These are phyloP conservation scores for Porites australiensis DNA, from an alignment of 64 coral and sea anemone species.

Conservation along the genomic window DNA sequence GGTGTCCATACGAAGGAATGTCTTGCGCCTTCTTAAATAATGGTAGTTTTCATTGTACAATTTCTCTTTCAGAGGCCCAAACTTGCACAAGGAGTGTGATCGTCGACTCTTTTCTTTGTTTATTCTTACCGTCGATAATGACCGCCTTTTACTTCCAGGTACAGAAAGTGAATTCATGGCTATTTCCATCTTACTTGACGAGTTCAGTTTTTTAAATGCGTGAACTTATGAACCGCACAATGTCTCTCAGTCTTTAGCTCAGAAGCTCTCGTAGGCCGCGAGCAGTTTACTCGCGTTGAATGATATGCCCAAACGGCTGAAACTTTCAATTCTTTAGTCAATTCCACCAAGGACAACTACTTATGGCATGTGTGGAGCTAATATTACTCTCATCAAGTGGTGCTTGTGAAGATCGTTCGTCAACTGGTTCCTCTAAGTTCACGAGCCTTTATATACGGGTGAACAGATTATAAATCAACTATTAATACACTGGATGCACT, in stretches of 20 bases:
- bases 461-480: constrained; percentile 23
- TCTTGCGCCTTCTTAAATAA: neutral
- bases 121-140: neutral
- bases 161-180: neutral
- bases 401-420: neutral
- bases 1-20: neutral
- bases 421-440: neutral
- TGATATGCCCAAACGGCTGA: too few relatives aligned
- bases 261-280: too few relatives aligned
- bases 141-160: neutral
- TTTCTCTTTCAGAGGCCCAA: constrained; percentile 16
- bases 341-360: neutral
- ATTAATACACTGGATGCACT: neutral
- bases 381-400: neutral
- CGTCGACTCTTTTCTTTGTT: constrained; percentile 28
- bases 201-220: neutral
- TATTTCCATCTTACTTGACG: neutral
- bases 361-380: neutral
- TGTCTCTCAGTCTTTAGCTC: neutral
- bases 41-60: constrained; percentile 20
- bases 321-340: too few relatives aligned
- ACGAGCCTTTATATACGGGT: neutral
- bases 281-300: too few relatives aligned
- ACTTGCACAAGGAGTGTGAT: neutral
- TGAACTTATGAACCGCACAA: neutral